These are phyloP conservation scores for Hedychridium roseum DNA, from an alignment of 2,888 invertebrate genomes.

Conservation along the genomic window DNA sequence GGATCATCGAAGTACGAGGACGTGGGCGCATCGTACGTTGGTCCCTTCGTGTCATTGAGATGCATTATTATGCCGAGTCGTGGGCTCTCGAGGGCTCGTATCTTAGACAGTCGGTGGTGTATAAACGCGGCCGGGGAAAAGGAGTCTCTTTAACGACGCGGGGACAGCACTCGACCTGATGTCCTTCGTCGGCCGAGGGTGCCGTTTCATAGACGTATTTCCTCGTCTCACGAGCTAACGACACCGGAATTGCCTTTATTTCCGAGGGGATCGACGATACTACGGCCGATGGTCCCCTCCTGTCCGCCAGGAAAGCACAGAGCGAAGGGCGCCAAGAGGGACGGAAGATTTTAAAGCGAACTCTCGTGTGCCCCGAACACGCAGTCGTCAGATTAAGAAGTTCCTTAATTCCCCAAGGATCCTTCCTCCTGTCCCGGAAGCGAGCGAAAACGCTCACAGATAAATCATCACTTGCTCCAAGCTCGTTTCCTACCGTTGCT, in stretches of 20 bases:
- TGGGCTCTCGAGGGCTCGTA: not conserved
- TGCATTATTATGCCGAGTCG: too few species aligned
- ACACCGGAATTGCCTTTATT: conserved; percentile 52
- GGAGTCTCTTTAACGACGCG: conserved; percentile 11
- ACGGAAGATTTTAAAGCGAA: conserved; percentile 48
- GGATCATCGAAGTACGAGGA: too few species aligned
- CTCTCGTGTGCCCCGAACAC: too few species aligned
- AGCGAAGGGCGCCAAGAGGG: conserved; percentile 22
- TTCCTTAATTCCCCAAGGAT: too few species aligned
- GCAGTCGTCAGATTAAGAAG: too few species aligned
- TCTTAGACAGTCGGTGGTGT: not conserved
- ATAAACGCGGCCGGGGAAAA: not conserved
- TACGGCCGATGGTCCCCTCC: conserved; percentile 12
- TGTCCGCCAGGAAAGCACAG: conserved; percentile 5
- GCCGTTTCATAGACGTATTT: conserved; percentile 2
- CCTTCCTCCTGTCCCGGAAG: too few species aligned
- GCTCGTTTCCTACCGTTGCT: too few species aligned
- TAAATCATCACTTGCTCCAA: too few species aligned
- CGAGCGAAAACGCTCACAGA: too few species aligned
- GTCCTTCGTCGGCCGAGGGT: conserved; percentile 4
- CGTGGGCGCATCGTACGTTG: too few species aligned
- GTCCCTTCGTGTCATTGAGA: too few species aligned
- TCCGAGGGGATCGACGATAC: conserved; percentile 27
- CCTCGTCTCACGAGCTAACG: conserved; percentile 39
- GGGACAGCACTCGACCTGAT: conserved; percentile 6